These are phyloP conservation scores for Lycocerus yunnanus DNA, from an alignment of 2,888 invertebrate species.

Conservation along the genomic window DNA sequence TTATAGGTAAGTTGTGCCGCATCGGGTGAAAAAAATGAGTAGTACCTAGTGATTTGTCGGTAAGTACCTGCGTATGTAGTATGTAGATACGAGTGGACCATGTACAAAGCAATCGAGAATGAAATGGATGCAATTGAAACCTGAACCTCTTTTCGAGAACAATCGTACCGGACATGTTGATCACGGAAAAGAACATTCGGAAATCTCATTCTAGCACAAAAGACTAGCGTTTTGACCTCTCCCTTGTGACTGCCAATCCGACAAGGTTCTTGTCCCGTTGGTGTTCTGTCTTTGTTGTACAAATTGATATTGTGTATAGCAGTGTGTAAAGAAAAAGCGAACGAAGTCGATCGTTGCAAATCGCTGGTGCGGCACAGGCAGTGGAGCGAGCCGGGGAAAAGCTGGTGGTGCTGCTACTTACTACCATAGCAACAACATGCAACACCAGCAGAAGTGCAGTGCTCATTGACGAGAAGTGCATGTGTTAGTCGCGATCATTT, in stretches of 20 bases:
- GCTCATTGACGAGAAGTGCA: conserved; percentile 52
- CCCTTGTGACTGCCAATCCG: conserved; percentile 36
- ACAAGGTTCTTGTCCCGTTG: conserved; percentile 31
- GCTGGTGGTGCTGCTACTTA: conserved; percentile 34
- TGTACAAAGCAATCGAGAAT: conserved; percentile 32
- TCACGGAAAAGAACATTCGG: conserved; percentile 10
- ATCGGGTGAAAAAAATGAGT: background rate
- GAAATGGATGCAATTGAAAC: conserved; percentile 34
- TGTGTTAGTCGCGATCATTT: conserved; percentile 52
- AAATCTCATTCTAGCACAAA: conserved; percentile 42
- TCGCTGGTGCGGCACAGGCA: conserved; percentile 35
- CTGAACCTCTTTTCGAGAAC: conserved; percentile 30
- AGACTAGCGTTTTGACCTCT: conserved; percentile 39
- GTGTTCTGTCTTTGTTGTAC: conserved; percentile 29
- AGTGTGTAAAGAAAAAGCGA: conserved; percentile 38
- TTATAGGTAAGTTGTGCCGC: no score
- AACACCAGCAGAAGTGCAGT: conserved; percentile 41
- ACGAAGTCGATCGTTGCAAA: conserved; percentile 39
- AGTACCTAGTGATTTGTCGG: background rate
- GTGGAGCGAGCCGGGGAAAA: conserved; percentile 37
- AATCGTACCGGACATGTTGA: conserved; percentile 19
- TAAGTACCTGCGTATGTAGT: background rate
- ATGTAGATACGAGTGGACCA: no score
- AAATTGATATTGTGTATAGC: conserved; percentile 14
- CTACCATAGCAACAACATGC: conserved; percentile 46